Evolutionary conservation across 2,797 vertebrate species (phyloP).

Genomic region (Tarsius wallacei): DNA sequence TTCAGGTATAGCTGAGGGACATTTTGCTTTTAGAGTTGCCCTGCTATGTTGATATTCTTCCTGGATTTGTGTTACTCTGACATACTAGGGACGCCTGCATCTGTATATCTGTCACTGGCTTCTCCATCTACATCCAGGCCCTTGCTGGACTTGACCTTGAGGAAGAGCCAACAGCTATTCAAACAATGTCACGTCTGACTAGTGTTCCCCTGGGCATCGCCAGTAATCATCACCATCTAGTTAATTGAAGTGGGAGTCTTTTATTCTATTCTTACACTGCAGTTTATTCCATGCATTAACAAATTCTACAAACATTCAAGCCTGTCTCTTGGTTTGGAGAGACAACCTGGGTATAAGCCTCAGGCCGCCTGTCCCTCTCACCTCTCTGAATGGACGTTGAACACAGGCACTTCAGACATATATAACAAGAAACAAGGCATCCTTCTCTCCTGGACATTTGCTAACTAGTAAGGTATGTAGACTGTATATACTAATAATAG

Average conservation of each 20-base stretch:
- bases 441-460: background rate
- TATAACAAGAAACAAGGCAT: background rate
- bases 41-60: background rate
- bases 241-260: background rate
- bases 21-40: constrained; percentile 3
- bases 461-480: background rate
- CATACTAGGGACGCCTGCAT: background rate
- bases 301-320: background rate
- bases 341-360: background rate
- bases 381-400: background rate
- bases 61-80: background rate
- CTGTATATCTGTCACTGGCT: background rate
- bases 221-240: background rate
- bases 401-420: background rate
- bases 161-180: background rate
- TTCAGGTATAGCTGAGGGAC: background rate
- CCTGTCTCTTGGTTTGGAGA: background rate
- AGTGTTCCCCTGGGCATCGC: background rate
- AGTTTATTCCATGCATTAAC: background rate
- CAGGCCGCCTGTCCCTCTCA: background rate
- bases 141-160: background rate
- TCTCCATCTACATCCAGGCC: background rate
- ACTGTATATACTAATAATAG: background rate
- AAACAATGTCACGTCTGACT: background rate
- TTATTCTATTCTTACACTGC: background rate